Evolutionary conservation across 2,797 vertebrate species (phyloP), one percentile per base, ranked within the genome.

Genomic region (Mionectes olivaceus): DNA sequence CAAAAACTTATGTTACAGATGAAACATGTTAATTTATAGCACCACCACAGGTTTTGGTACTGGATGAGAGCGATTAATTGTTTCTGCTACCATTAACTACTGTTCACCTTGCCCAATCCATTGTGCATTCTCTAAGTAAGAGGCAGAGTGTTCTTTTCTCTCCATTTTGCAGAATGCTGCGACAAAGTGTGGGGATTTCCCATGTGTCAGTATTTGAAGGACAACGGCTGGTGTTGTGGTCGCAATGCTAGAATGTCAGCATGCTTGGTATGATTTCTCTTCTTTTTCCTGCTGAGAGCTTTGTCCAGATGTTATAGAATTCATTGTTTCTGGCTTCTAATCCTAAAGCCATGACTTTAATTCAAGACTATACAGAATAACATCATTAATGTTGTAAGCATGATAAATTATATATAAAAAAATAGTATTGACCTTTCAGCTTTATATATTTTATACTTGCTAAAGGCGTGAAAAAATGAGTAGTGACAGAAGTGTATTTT

Each of bases 191-290:
- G 98, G 98, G 98, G 98, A 44, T 98, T 98, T 97, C 98, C 98
- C 65, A 97, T 98, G 98, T 98, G 98, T 94, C 96, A 69, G 50
- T 98, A 97, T 95, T 97, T 98, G 92, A 98, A 98, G 92, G 95
- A 98, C 88, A 89, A 95, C 47, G 85, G 89, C 78, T 98, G 98
- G 97, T 97, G 91, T 75, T 98, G 98, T 93, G 98, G 98, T 79
- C 97, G 98, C 30, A 98, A 98, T 94, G 97, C 98, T 83, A 97
- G 98, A 89, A 98, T 98, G 98, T 98, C 98, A 87, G 98, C 98
- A 5, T 98, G 98, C 91, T 98, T 98, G 98, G 98, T 98, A 98
- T 59, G 96, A 80, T 94, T 95, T 46, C 28, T 25, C 65, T 91
- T 91, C 77, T 70, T 69, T 94, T 39, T 89, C 39, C 28, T 88